Percentiles rank a stretch among this genome's conserved stretches.
Evolutionary conservation across 2,888 invertebrate species (phyloP).

Genomic region (Xestia ashworthii): DNA sequence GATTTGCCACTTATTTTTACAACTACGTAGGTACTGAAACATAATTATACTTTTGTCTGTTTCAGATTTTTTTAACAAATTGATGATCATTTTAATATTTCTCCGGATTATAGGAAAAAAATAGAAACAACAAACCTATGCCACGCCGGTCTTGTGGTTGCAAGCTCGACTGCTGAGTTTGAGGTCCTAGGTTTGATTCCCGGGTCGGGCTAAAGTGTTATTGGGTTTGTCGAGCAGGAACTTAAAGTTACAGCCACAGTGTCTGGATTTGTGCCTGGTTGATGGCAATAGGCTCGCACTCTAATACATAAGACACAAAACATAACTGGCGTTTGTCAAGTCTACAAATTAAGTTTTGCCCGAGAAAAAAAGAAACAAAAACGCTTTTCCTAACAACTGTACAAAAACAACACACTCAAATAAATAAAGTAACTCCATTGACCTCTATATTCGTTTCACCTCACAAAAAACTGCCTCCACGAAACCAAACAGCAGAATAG

Average conservation of each 20-base stretch:
- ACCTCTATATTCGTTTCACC: slow-evolving; percentile 12
- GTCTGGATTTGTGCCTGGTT: background rate
- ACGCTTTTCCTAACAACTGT: background rate
- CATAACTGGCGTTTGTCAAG: background rate
- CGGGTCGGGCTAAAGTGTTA: background rate
- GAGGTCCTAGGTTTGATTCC: background rate
- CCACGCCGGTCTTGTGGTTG: background rate
- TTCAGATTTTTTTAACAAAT: background rate
- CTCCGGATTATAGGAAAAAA: background rate
- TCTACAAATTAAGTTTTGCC: background rate
- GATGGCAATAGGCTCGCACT: background rate
- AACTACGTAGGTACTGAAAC: no score
- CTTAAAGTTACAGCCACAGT: background rate
- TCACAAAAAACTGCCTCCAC: slow-evolving; percentile 33
- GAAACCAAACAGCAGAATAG: slow-evolving; percentile 37
- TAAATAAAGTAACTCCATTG: background rate
- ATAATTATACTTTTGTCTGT: no score
- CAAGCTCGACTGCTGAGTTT: background rate
- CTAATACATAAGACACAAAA: background rate
- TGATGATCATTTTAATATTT: background rate
- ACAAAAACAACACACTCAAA: background rate
- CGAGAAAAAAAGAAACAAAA: background rate
- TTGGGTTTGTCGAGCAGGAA: background rate
- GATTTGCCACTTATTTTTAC: background rate
- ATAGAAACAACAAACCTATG: background rate